Evolutionary conservation across 1,140 invertebrate genomes (phyloP).

Genomic region (Acyrthosiphon pisum): DNA sequence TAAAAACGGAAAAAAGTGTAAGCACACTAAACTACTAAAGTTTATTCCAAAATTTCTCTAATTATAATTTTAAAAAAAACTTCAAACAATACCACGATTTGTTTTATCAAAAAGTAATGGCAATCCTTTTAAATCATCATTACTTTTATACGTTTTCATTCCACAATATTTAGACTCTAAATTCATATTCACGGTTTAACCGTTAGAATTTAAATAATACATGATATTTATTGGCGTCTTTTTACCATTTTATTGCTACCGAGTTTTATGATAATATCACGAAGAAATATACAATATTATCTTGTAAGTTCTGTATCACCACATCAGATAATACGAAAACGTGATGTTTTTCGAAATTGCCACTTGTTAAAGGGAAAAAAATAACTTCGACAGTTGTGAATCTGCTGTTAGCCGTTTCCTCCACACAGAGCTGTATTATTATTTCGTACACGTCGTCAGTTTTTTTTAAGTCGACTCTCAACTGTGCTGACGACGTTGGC

Average conservation of each 20-base stretch:
- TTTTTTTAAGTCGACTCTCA: not conserved
- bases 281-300: not conserved
- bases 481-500: not conserved
- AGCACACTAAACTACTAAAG: too few species aligned
- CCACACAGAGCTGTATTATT: not conserved
- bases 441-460: conserved; percentile 9
- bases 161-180: not conserved
- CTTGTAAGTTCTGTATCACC: not conserved
- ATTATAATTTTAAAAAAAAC: too few species aligned
- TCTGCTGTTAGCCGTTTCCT: not conserved
- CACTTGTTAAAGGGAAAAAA: not conserved
- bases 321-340: conserved; percentile 5
- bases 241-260: not conserved
- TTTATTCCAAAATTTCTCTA: too few species aligned
- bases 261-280: not conserved
- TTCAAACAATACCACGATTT: too few species aligned
- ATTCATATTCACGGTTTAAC: not conserved
- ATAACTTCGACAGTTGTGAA: not conserved
- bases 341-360: conserved; percentile 31
- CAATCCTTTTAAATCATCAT: not conserved
- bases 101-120: not conserved
- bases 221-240: not conserved
- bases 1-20: too few species aligned
- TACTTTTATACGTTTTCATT: not conserved
- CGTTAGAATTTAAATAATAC: not conserved